Conservation (phyloP, 2,113 vertebrate genomes). For the Acanthisitta chloris region DNA sequence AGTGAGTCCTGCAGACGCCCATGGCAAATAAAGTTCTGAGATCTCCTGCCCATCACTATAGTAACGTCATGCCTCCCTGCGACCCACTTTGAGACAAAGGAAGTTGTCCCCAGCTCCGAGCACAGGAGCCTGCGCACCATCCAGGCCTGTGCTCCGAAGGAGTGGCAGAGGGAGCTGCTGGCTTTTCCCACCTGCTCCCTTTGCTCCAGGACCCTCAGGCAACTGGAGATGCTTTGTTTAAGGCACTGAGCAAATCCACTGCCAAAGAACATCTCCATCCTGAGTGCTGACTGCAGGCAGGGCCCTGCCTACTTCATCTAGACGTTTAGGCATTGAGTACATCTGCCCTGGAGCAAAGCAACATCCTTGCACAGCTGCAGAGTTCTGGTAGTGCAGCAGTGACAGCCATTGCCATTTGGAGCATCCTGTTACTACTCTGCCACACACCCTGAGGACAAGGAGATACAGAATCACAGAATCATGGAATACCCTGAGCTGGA, state of each 20-base stretch:
- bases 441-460: not conserved
- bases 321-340: not conserved
- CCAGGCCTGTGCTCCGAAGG: not conserved
- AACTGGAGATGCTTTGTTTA: not conserved
- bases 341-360: not conserved
- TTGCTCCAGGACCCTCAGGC: not conserved
- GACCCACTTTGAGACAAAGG: constrained; percentile 63
- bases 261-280: not conserved
- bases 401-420: fast-evolving
- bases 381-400: not conserved
- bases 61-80: constrained; percentile 26
- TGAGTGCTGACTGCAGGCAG: not conserved
- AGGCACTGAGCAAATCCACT: not conserved
- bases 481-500: not conserved
- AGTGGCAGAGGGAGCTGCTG: not conserved
- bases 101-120: not conserved
- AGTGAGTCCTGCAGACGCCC: not conserved
- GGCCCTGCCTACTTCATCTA: not conserved
- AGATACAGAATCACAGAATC: not conserved
- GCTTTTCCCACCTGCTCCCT: not conserved
- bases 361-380: not conserved
- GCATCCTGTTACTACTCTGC: not conserved
- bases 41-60: constrained; percentile 36
- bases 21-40: constrained; percentile 28
- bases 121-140: not conserved